A percentile compares a stretch with the other conserved stretches of the same genome.
Conservation (phyloP, 2,113 vertebrate genomes). For the Miniopterus natalensis region DNA sequence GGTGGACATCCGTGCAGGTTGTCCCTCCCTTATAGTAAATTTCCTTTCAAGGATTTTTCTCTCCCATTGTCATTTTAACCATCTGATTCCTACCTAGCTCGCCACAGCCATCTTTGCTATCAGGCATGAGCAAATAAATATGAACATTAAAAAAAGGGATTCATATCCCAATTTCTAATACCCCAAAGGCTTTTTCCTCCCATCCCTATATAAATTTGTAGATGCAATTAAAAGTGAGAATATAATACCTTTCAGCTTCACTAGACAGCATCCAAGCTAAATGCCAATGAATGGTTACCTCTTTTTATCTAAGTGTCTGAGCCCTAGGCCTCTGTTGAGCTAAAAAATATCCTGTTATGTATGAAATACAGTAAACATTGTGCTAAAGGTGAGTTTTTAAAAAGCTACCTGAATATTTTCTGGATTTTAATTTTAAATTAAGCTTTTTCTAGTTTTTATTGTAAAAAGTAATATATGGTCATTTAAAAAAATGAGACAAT, state of each 20-base stretch:
- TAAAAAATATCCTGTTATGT: background rate
- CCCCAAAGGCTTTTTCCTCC: background rate
- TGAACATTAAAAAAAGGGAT: background rate
- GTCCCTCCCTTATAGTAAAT: background rate
- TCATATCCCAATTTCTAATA: background rate
- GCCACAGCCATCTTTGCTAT: background rate
- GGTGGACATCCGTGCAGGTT: background rate
- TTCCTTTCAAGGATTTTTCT: background rate
- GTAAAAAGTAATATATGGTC: background rate
- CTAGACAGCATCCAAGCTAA: background rate
- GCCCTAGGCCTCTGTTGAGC: background rate
- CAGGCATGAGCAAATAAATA: background rate
- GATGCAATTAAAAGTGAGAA: background rate
- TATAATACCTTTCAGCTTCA: background rate
- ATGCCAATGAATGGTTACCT: background rate
- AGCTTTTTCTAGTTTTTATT: background rate
- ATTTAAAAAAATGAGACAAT: conserved; percentile 22
- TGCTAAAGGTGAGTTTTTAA: background rate
- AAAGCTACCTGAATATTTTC: background rate
- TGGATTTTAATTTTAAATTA: conserved; percentile 1
- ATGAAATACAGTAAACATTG: background rate
- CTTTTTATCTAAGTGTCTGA: background rate
- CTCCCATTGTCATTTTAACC: background rate
- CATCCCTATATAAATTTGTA: background rate
- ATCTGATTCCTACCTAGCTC: background rate